Evolutionary conservation across 2,113 vertebrate species (phyloP).

Genomic region (Pomatorhinus ruficollis): DNA sequence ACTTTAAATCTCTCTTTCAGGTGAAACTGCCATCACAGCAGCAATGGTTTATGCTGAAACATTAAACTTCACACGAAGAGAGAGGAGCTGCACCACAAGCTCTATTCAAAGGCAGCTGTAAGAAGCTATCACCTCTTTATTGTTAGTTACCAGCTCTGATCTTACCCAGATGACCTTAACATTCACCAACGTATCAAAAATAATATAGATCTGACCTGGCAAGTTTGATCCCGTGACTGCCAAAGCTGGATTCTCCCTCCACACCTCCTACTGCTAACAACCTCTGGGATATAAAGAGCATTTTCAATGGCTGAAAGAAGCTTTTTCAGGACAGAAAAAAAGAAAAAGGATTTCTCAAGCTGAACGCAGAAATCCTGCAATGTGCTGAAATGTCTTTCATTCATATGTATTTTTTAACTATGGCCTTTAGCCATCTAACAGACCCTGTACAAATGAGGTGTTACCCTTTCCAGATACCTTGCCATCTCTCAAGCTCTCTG

Average conservation of each 20-base stretch:
- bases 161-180: neutral
- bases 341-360: neutral
- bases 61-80: rapidly evolving
- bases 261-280: neutral
- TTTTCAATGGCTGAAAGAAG: constrained; percentile 11
- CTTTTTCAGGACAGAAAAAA: neutral
- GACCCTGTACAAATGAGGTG: neutral
- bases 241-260: constrained; percentile 10
- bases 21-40: neutral
- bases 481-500: neutral
- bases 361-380: neutral
- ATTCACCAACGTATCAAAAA: neutral
- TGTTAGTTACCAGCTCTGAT: neutral
- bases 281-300: neutral
- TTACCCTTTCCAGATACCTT: neutral
- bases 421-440: neutral
- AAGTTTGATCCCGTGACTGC: neutral
- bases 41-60: neutral
- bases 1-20: neutral
- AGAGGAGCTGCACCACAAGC: neutral
- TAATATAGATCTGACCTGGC: neutral
- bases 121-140: neutral
- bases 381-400: neutral
- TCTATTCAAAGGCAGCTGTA: neutral
- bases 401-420: neutral